Conservation (phyloP, 2,888 invertebrate genomes). For the Gastracanthus pulcherrimus region DNA sequence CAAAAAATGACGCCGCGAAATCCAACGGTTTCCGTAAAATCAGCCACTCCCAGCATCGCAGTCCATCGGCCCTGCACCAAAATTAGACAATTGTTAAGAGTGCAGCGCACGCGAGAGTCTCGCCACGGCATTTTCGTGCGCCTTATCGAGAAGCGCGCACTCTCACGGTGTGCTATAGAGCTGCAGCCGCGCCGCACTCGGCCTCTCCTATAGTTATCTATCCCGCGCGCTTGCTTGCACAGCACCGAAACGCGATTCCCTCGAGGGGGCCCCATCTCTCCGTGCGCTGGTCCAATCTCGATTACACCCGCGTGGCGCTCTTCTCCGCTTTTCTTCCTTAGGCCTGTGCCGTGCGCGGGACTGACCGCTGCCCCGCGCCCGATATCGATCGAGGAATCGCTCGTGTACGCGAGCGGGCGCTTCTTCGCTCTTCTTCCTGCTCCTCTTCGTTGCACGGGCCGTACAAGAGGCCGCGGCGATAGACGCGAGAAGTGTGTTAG, state of each 20-base stretch:
- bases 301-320: constrained; percentile 39
- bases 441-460: background rate
- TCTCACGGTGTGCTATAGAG: constrained; percentile 29
- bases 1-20: background rate
- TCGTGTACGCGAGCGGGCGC: constrained; percentile 7
- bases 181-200: constrained; percentile 1
- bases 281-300: constrained; percentile 32
- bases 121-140: constrained; percentile 10
- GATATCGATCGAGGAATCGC: constrained; percentile 51
- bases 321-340: background rate
- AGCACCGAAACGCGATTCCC: constrained; percentile 11
- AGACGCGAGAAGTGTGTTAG: constrained; percentile 37
- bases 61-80: background rate
- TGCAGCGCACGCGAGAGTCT: background rate
- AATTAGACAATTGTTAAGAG: constrained; percentile 2
- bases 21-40: background rate
- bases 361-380: background rate
- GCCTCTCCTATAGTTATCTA: constrained; percentile 9
- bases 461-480: background rate
- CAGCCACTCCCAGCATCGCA: too few species aligned
- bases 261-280: background rate
- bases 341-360: background rate
- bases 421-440: background rate
- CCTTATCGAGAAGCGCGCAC: background rate
- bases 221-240: background rate